phyloP scores from a whole-genome alignment of 1,140 invertebrate genomes.

The Maconellicoccus hirsutus region DNA sequence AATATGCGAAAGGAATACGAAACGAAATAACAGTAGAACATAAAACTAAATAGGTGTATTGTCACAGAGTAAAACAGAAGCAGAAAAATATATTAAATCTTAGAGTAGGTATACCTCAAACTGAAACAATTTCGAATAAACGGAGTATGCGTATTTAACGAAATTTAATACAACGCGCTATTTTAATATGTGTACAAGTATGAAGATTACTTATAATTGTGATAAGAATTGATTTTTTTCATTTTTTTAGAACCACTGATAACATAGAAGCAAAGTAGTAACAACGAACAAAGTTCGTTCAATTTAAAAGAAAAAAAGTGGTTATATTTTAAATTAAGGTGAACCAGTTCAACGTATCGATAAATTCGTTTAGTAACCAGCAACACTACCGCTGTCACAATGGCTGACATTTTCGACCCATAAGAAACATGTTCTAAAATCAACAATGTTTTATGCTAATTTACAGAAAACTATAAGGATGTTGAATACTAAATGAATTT shows the following conservation, averaged over 20 bases:
- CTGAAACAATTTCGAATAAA: too few species aligned
- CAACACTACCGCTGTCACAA: neutral
- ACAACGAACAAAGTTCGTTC: neutral
- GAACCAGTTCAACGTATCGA: constrained; percentile 7
- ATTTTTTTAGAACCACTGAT: neutral
- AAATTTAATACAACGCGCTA: too few species aligned
- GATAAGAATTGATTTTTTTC: too few species aligned
- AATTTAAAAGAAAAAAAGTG: constrained; percentile 1
- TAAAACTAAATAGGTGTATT: too few species aligned
- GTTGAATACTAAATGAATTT: neutral
- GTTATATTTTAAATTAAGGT: constrained; percentile 1
- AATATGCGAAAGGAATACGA: too few species aligned
- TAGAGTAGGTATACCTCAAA: too few species aligned
- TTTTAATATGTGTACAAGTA: too few species aligned
- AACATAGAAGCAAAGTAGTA: neutral
- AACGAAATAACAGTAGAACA: too few species aligned
- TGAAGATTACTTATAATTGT: too few species aligned
- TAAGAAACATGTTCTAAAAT: neutral
- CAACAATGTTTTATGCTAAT: constrained; percentile 9
- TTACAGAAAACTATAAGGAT: neutral
- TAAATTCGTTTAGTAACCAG: neutral
- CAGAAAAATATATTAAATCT: too few species aligned
- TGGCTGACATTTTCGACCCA: constrained; percentile 7
- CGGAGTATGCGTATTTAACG: too few species aligned
- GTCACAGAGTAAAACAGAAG: too few species aligned